phyloP scores from a whole-genome alignment of 2,797 vertebrate species.

The Hemibagrus guttatus region DNA sequence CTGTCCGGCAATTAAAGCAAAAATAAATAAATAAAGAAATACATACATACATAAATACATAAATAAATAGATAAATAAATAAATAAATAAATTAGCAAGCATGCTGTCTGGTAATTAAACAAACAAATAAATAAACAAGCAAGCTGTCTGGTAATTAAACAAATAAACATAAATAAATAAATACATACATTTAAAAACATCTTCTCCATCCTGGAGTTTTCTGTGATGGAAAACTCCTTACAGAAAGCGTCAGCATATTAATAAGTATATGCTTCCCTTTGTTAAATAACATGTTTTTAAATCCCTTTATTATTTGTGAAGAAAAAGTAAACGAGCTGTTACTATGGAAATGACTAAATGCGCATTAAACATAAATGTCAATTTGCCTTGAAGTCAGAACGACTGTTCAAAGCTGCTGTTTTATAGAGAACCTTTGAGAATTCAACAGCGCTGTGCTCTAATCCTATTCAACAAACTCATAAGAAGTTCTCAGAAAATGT shows the following conservation, averaged over 20 bases:
- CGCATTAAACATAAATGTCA: neutral
- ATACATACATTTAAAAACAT: too few species aligned
- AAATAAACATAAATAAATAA: too few species aligned
- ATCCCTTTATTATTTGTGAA: neutral
- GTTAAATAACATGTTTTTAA: neutral
- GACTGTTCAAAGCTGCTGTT: neutral
- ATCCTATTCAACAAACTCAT: neutral
- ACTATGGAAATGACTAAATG: neutral
- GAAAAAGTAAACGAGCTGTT: neutral
- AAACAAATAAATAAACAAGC: too few species aligned
- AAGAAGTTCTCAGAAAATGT: neutral
- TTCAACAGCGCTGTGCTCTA: neutral
- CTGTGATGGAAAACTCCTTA: neutral
- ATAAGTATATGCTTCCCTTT: neutral
- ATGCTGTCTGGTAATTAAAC: too few species aligned
- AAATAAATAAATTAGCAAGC: too few species aligned
- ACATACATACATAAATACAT: too few species aligned
- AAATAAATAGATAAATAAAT: too few species aligned
- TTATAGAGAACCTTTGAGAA: neutral
- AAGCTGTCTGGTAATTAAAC: too few species aligned
- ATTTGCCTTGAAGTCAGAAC: neutral
- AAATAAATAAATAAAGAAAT: too few species aligned
- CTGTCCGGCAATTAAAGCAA: too few species aligned
- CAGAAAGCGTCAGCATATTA: neutral
- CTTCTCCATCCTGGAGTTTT: too few species aligned